phyloP scores from a whole-genome alignment of 2,888 invertebrate species.

The Caenorhabditis macrosperma region DNA sequence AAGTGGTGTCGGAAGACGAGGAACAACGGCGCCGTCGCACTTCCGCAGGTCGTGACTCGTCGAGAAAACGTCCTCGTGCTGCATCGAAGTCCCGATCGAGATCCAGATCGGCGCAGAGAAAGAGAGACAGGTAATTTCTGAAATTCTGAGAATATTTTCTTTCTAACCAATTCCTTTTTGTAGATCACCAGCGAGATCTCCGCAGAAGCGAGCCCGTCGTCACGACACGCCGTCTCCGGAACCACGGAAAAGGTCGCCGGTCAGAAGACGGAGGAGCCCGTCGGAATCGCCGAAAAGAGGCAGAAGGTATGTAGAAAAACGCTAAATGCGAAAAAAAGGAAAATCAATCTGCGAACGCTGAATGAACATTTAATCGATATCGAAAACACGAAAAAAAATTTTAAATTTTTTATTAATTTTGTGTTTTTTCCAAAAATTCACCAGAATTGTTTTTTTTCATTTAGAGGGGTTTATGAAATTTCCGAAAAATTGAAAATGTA shows the following conservation, averaged over 20 bases:
- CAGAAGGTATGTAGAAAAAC: neutral
- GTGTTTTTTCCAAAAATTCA: no score
- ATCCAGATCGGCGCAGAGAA: no score
- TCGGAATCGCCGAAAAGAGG: neutral
- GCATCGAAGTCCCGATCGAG: no score
- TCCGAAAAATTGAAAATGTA: neutral
- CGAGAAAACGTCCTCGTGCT: no score
- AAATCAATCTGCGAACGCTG: no score
- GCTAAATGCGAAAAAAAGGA: no score
- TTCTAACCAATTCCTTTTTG: no score
- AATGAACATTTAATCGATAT: no score
- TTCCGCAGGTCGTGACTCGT: no score
- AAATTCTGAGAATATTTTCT: neutral
- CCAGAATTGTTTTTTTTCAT: neutral
- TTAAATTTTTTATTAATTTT: no score
- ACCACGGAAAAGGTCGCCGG: neutral
- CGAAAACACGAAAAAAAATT: no score
- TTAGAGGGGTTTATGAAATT: neutral
- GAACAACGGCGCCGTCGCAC: neutral
- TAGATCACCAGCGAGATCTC: neutral
- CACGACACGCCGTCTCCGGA: neutral
- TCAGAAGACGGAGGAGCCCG: neutral
- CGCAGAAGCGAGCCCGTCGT: neutral
- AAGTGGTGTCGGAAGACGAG: slow-evolving; percentile 12
- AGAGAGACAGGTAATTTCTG: no score